A percentile compares a stretch with the other conserved stretches of the same genome.
phyloP scores from a whole-genome alignment of 2,888 invertebrate genomes.

The Athalia cordata region DNA sequence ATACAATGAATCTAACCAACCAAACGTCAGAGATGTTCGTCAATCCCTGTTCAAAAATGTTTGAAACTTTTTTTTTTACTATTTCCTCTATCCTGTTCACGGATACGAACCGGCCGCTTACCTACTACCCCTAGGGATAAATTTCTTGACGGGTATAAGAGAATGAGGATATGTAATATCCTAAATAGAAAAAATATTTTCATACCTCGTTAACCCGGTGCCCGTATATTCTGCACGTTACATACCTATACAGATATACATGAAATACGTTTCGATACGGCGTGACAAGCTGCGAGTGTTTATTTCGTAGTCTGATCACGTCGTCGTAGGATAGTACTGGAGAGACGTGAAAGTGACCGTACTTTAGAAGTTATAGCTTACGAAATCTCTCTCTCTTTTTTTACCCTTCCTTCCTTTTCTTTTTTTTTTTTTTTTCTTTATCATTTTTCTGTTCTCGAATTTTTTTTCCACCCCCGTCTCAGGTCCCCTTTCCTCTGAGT shows the following conservation, averaged over 20 bases:
- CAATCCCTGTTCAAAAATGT: not conserved
- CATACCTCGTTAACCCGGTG: conserved; percentile 36
- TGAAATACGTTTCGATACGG: not conserved
- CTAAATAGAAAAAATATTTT: conserved; percentile 18
- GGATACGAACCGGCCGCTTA: too few relatives aligned
- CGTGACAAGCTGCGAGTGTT: conserved; percentile 35
- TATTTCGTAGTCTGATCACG: conserved; percentile 31
- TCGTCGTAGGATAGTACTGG: conserved; percentile 23
- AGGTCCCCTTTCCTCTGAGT: too few relatives aligned
- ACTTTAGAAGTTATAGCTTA: conserved; percentile 37
- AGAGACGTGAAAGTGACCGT: conserved; percentile 38
- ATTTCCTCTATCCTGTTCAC: not conserved
- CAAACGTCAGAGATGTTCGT: not conserved
- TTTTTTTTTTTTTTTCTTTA: not conserved
- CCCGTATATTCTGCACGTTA: not conserved
- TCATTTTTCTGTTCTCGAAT: too few relatives aligned
- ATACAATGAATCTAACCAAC: too few relatives aligned
- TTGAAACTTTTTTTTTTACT: not conserved
- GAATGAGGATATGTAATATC: not conserved
- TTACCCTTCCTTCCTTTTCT: not conserved
- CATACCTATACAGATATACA: too few relatives aligned
- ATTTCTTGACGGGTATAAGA: not conserved
- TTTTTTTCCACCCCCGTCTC: too few relatives aligned
- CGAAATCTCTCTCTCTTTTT: not conserved
- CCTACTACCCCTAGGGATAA: not conserved